Percentiles rank a stretch among this genome's conserved stretches.
Evolutionary conservation across 2,797 vertebrate species (phyloP).

Genomic region (Danio jaintianensis): DNA sequence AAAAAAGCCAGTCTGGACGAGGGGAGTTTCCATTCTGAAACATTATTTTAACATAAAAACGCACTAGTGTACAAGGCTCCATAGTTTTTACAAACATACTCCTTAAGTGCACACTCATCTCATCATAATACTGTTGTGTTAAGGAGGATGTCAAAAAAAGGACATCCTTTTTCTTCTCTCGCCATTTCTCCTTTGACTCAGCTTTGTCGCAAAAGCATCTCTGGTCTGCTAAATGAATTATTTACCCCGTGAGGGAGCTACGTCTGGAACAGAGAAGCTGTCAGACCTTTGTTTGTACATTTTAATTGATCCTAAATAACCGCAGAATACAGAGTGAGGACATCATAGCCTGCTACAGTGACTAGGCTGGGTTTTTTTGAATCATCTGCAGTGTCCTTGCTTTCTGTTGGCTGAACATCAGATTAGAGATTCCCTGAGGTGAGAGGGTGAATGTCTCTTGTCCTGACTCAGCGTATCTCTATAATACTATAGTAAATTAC

Average conservation of each 20-base stretch:
- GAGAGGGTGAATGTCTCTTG: conserved; percentile 5
- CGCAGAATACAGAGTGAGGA: conserved; percentile 5
- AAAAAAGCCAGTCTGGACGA: too few relatives aligned
- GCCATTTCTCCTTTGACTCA: conserved; percentile 20
- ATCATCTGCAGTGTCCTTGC: conserved; percentile 6
- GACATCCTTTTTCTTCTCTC: background rate
- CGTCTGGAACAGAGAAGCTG: background rate
- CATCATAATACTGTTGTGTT: background rate
- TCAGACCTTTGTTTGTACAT: conserved; percentile 2
- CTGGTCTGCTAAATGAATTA: conserved; percentile 42
- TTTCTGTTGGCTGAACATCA: conserved; percentile 18
- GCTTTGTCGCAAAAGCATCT: background rate
- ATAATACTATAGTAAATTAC: too few relatives aligned
- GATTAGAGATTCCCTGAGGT: conserved; percentile 32
- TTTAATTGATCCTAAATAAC: background rate
- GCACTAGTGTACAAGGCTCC: too few relatives aligned
- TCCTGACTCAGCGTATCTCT: conserved; percentile 50
- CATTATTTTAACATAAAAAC: too few relatives aligned
- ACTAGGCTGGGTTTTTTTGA: conserved; percentile 33
- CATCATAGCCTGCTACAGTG: background rate
- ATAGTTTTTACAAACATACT: too few relatives aligned
- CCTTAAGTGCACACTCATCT: background rate
- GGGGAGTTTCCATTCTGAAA: too few relatives aligned
- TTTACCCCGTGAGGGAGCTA: conserved; percentile 23
- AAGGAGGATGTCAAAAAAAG: background rate